A percentile compares a stretch with the other conserved stretches of the same genome.
These are phyloP conservation scores for Solenopsis invicta DNA, from an alignment of 1,140 invertebrate genomes.

Conservation along the genomic window DNA sequence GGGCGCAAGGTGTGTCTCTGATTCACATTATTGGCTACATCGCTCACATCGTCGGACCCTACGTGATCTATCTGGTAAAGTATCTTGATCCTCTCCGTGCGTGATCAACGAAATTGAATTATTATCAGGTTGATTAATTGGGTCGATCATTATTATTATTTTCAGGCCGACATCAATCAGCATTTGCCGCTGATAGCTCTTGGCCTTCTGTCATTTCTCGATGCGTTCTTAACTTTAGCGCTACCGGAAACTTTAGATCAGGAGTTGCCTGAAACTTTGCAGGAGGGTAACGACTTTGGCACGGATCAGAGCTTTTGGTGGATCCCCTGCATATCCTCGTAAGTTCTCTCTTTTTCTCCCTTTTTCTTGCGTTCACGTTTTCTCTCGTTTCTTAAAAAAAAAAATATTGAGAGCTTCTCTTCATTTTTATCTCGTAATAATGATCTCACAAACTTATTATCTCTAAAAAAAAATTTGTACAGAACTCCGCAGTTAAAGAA, in stretches of 20 bases:
- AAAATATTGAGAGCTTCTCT: background rate
- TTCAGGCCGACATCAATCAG: constrained; percentile 89
- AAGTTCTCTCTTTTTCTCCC: constrained; percentile 68
- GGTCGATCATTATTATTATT: background rate
- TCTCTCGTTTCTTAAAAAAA: background rate
- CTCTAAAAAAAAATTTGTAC: constrained; percentile 51
- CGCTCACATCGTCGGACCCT: constrained; percentile 93
- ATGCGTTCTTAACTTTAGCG: constrained; percentile 91
- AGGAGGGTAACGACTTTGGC: constrained; percentile 95
- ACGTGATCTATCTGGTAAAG: constrained; percentile 92
- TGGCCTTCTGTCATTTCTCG: constrained; percentile 91
- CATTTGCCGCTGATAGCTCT: constrained; percentile 91
- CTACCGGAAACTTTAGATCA: constrained; percentile 94
- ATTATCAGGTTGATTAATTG: background rate
- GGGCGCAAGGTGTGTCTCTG: constrained; percentile 94
- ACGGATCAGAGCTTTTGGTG: constrained; percentile 93
- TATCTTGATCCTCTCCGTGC: background rate
- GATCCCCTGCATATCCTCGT: constrained; percentile 91
- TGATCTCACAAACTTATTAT: background rate
- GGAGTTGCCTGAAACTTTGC: constrained; percentile 93
- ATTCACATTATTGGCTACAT: constrained; percentile 95
- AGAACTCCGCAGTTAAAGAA: constrained; percentile 82
- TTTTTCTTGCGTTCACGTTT: constrained; percentile 22
- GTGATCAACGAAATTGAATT: background rate
- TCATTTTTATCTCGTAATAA: background rate